Conservation (phyloP, 2,797 vertebrate species). For the Synanceia verrucosa region DNA sequence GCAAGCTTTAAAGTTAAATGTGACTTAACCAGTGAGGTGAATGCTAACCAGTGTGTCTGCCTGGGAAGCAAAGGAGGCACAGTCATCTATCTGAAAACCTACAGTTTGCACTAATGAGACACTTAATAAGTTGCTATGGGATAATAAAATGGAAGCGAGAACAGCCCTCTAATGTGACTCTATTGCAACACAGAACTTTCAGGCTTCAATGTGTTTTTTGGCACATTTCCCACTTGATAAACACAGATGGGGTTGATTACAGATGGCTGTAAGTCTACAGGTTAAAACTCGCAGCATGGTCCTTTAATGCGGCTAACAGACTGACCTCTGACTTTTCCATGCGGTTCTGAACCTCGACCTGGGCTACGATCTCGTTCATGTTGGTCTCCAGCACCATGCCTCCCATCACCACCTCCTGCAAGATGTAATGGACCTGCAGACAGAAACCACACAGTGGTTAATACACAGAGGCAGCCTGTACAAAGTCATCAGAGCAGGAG, state of each 20-base stretch:
- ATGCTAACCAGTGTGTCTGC: too few species aligned
- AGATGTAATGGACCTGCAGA: conserved; percentile 91
- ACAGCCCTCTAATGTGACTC: too few species aligned
- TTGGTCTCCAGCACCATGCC: conserved; percentile 97
- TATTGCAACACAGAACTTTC: too few species aligned
- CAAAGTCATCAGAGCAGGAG: not conserved
- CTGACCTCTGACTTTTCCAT: conserved; percentile 95
- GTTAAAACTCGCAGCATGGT: not conserved
- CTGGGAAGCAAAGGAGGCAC: too few species aligned
- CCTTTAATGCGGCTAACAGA: not conserved
- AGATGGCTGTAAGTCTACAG: too few species aligned
- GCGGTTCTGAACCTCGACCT: conserved; percentile 92
- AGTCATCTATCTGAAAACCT: not conserved
- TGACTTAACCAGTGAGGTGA: not conserved
- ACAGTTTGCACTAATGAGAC: not conserved
- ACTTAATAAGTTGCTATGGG: not conserved
- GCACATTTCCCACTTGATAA: too few species aligned
- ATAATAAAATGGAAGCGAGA: too few species aligned
- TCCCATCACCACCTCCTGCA: conserved; percentile 96
- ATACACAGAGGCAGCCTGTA: not conserved
- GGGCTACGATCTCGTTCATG: conserved; percentile 94
- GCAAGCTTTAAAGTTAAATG: not conserved
- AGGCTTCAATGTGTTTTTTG: too few species aligned
- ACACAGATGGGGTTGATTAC: too few species aligned
- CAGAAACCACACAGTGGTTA: not conserved